Percentiles rank a stretch among this genome's conserved stretches.
phyloP scores from a whole-genome alignment of 2,888 invertebrate species.

The Gymnoscelis rufifasciata region DNA sequence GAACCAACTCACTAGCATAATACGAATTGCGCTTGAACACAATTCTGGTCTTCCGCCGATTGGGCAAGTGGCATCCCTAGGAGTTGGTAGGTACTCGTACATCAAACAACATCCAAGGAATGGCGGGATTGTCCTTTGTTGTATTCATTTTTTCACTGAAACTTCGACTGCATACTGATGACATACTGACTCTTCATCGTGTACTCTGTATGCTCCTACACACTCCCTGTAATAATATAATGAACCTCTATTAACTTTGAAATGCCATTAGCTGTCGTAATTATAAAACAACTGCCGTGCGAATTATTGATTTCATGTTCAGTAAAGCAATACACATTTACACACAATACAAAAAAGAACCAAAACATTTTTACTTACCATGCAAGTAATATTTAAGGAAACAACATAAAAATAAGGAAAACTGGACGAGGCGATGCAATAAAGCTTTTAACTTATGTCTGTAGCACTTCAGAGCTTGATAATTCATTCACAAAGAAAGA shows the following conservation, averaged over 20 bases:
- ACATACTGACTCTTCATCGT: conserved; percentile 25
- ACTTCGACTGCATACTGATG: conserved; percentile 37
- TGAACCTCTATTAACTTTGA: conserved; percentile 13
- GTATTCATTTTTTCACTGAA: conserved; percentile 34
- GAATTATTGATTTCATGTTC: not conserved
- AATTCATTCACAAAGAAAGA: conserved; percentile 19
- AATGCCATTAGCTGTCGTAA: not conserved
- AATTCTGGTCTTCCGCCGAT: not conserved
- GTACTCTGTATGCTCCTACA: conserved; percentile 19
- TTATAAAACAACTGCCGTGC: not conserved
- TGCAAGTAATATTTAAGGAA: not conserved
- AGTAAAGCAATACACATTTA: not conserved
- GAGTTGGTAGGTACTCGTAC: not conserved
- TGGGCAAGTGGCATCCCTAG: conserved; percentile 7
- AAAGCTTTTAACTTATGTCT: conserved; percentile 9
- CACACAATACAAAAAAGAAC: not conserved
- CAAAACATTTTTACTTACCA: not conserved
- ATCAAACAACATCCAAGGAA: conserved; percentile 23
- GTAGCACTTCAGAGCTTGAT: conserved; percentile 16
- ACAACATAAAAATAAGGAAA: conserved; percentile 2
- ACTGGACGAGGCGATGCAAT: not conserved
- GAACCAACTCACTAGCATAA: no score
- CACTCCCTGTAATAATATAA: conserved; percentile 17
- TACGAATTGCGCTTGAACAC: no score
- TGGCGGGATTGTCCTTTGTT: conserved; percentile 27